Base-by-base conservation (phyloP, 2,797 vertebrate species). In the Melanogrammus aeglefinus region DNA sequence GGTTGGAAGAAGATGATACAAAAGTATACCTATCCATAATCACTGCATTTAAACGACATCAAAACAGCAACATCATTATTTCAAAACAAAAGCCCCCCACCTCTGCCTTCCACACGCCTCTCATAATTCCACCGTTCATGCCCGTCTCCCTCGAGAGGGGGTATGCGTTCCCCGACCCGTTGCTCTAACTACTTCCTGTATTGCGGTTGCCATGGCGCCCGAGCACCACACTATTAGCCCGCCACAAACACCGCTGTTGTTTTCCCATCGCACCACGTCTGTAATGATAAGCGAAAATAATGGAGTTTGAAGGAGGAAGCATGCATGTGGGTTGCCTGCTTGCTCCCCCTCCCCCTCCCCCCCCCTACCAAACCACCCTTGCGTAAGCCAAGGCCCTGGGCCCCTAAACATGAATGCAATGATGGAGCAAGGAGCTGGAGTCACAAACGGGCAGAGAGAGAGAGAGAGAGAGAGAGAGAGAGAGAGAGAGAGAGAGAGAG, bases 341-440 rank as follows among this genome's bases (percentile, higher is more conserved):
- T 31, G 21, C 51, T 21, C 51, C 51, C 51, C 51, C 51, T 0
- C 21, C 51, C 51, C 18, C 21, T 5, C 21, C 57, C 21, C 57
- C 7, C 57, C n/a, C 57, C 21, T 1, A 1, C 51, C n/a, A 4
- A 16, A 81, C 70, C 77, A 74, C 77, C 84, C 85, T 80, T 87
- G 88, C 81, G 79, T 81, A 85, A 90, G 84, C 81, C 78, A 36
- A 51, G 85, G 88, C 88, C 90, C 85, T 79, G 73, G 86, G 89
- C 88, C 78, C 69, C 29, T 77, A 63, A 81, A 84, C 84, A 24
- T 76, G 31, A 86, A 81, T 83, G 83, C 82, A 87, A 91, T 81
- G 77, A 91, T 81, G 77, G 75, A 71, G 80, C n/a, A 16, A 44
- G 78, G 80, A 63, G 6, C 85, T 57, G 81, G 85, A 82, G 87